Percentiles rank a stretch among this genome's conserved stretches.
These are phyloP conservation scores for Hypocryptadius cinnamomeus DNA, from an alignment of 2,113 vertebrate species.

Conservation along the genomic window DNA sequence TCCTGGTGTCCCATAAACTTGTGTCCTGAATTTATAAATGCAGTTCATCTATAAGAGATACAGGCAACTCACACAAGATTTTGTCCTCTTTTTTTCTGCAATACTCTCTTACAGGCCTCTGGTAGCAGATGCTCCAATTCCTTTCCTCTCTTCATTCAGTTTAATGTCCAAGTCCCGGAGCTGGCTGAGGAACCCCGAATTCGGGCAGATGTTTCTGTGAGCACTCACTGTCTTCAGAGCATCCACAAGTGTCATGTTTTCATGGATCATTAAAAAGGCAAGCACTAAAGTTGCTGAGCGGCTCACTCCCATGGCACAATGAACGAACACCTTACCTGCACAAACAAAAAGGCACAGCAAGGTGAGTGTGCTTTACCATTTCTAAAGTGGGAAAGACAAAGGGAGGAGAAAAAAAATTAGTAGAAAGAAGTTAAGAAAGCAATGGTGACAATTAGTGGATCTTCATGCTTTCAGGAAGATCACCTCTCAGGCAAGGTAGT, in stretches of 20 bases:
- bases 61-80: neutral
- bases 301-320: conserved; percentile 92
- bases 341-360: neutral
- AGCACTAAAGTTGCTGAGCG: conserved; percentile 86
- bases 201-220: conserved; percentile 85
- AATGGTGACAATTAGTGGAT: neutral
- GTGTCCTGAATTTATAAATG: neutral
- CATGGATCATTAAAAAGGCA: conserved; percentile 88
- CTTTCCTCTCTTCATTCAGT: conserved; percentile 55
- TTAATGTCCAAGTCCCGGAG: conserved; percentile 82
- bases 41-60: neutral
- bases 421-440: neutral
- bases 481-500: neutral
- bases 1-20: neutral
- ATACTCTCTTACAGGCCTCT: neutral
- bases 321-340: conserved; percentile 87
- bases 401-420: neutral
- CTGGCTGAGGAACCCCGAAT: conserved; percentile 86
- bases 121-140: neutral
- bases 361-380: neutral
- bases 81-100: neutral
- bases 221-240: conserved; percentile 81
- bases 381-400: neutral
- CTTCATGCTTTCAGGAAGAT: neutral
- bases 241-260: conserved; percentile 82